These are phyloP conservation scores for Cichlasoma orientale DNA, from an alignment of 2,797 vertebrate species.

Conservation along the genomic window DNA sequence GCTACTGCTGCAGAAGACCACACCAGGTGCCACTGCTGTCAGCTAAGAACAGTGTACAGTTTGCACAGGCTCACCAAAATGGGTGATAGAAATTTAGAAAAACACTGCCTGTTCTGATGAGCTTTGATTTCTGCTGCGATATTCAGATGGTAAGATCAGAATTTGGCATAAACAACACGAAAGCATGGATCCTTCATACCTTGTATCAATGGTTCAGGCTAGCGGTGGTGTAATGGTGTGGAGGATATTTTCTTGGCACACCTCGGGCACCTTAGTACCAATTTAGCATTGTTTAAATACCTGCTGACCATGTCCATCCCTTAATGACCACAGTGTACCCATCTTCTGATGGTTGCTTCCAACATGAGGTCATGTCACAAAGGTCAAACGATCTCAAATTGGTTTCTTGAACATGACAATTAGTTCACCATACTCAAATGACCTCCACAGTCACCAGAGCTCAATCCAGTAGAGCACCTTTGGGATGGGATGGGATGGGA, in stretches of 20 bases:
- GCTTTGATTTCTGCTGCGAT: not conserved
- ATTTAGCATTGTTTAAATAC: too few species aligned
- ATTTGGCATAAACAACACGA: not conserved
- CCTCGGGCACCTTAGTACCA: not conserved
- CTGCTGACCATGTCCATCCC: too few species aligned
- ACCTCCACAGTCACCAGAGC: too few species aligned
- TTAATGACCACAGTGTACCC: too few species aligned
- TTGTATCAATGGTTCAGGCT: not conserved
- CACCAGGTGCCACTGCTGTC: not conserved
- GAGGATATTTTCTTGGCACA: not conserved
- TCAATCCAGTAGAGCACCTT: too few species aligned
- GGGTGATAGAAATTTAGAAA: not conserved
- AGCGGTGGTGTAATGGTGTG: not conserved
- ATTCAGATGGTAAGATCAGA: not conserved
- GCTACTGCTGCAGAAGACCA: not conserved
- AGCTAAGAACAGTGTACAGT: not conserved
- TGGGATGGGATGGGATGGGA: too few species aligned
- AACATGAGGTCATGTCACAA: too few species aligned
- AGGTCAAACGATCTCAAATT: too few species aligned
- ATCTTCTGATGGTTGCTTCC: too few species aligned
- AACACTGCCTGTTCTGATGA: not conserved
- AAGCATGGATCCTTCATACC: not conserved
- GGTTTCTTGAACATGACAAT: too few species aligned
- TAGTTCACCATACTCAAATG: too few species aligned
- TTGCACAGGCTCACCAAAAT: not conserved